A percentile compares a stretch with the other conserved stretches of the same genome.
Evolutionary conservation across 2,113 vertebrate species (phyloP).

Genomic region (Triplophysa siluroides): DNA sequence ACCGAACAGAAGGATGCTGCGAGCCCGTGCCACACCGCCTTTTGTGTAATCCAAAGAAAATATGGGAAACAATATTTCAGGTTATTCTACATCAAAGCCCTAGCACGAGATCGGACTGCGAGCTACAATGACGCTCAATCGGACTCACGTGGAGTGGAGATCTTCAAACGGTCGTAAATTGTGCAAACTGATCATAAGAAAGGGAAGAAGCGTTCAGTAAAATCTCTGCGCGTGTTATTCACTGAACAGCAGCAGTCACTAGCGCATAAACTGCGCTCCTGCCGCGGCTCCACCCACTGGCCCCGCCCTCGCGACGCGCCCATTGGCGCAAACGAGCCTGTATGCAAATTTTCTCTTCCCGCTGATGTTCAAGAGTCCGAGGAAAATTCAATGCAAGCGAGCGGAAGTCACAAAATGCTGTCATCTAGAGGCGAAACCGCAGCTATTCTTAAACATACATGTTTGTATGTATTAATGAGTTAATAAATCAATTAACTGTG

Average conservation of each 20-base stretch:
- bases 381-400: background rate
- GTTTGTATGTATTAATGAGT: too few species aligned
- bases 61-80: slow-evolving; percentile 51
- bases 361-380: slow-evolving; percentile 68
- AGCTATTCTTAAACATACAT: background rate
- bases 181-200: slow-evolving; percentile 27
- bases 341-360: slow-evolving; percentile 74
- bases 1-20: slow-evolving; percentile 72
- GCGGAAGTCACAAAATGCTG: background rate
- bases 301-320: slow-evolving; percentile 65
- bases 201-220: slow-evolving; percentile 44
- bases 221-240: slow-evolving; percentile 71
- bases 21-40: slow-evolving; percentile 64
- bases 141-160: slow-evolving; percentile 27
- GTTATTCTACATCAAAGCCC: slow-evolving; percentile 55
- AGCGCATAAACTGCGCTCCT: slow-evolving; percentile 65
- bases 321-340: slow-evolving; percentile 70
- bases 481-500: too few species aligned
- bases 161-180: slow-evolving; percentile 28
- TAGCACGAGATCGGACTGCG: slow-evolving; percentile 45
- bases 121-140: slow-evolving; percentile 39
- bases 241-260: slow-evolving; percentile 64
- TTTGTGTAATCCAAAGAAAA: slow-evolving; percentile 70
- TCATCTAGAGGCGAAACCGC: slow-evolving; percentile 36
- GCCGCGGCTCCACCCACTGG: slow-evolving; percentile 73